Evolutionary conservation across 2,888 invertebrate species (phyloP), one percentile per base, ranked within the genome.

Genomic region (Harmothoe impar): DNA sequence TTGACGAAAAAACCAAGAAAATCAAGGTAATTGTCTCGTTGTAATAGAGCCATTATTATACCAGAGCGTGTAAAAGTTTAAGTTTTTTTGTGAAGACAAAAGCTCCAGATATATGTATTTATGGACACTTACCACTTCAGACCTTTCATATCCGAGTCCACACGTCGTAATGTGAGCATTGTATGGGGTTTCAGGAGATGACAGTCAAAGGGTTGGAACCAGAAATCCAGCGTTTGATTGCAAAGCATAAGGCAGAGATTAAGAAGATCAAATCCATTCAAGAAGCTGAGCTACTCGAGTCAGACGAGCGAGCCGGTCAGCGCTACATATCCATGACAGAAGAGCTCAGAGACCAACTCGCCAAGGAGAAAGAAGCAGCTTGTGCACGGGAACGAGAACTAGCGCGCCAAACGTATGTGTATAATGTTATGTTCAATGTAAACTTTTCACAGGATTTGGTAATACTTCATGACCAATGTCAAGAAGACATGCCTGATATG

Each of bases 201-300:
- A 96, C 96, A 35, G 96, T 96, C 84, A 96, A 96, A 91, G 96
- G 96, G 25, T 91, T 96, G 89, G 96, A 96, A 92, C 96, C 96
- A 78, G 96, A 96, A 92, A 95, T 96, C 84, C 96, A 96, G 92
- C 92, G 95, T n/a, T 93, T 96, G 90, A 96, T 96, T 7, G 95
- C 95, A 5, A 95, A 95, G 91, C 96, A 96, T 93, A 96, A 96
- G 92, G 93, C 93, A 33, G 96, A 96, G 91, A 90, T 96, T 35
- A 95, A 95, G 92, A 95, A 95, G 91, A 91, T 96, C 35, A 95
- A 96, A 91, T 94, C 95, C 72, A 94, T 95, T 25, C 95, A 96
- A 90, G 95, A 96, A 91, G 95, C 95, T 20, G 96, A 96, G 92
- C 91, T 96, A 51, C 92, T 96, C 88, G 94, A 94, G 89, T 93